phyloP scores from a whole-genome alignment of 2,113 vertebrate species.

The cattle (Bos taurus) region ARS-UCD2.0 NC_037332.1:47701001-47701500 shows the following conservation, averaged over 20 bases:
- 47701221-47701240: not conserved
- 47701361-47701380: not conserved
- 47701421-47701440: conserved; percentile 72
- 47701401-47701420: conserved; percentile 23
- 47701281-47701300: not conserved
- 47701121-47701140: not conserved
- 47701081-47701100: not conserved
- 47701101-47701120: not conserved
- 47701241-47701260: not conserved
- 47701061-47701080: not conserved
- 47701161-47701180: not conserved
- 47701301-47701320: not conserved
- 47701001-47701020: not conserved
- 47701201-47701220: not conserved
- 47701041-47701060: not conserved
- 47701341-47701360: not conserved
- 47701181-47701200: not conserved
- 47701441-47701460: not conserved
- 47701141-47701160: not conserved
- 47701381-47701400: not conserved
- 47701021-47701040: not conserved
- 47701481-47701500: conserved; percentile 69
- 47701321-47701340: not conserved
- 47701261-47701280: not conserved
- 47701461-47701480: conserved; percentile 47